Base-by-base conservation (phyloP, 2,113 vertebrate species). In the Protomyctophum bolini region DNA sequence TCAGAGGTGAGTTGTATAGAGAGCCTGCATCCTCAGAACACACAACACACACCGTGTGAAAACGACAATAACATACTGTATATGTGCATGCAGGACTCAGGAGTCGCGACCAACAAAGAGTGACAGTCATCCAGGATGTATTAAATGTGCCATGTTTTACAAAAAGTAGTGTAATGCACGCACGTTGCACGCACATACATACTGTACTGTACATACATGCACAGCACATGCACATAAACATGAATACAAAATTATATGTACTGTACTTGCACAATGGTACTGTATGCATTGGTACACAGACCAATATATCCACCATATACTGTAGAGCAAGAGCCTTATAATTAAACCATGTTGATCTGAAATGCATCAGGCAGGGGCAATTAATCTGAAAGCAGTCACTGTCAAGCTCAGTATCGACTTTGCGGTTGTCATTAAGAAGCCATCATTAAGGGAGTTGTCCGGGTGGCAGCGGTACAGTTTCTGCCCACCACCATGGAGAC, bases 1-100 rank as follows among this genome's bases (percentile, higher is more conserved):
- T 99, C 57, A 79, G 98, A 93, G 98, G 98, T 98, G 77, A 89
- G 93, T 56, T 48, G 6, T 2, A 4, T 33, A 12, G 2, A 12
- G 2, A 11, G 28, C 1, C 58, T 33, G 28, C 33, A 41, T 6
- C 33, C 33, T 41, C 33, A 21, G 21, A 21, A 21, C 21, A 21
- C 21, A 21, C 21, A 21, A 21, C 21, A 21, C 21, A 21, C 21
- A 41, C 33, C 1, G 33, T 41, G 5, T 41, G 33, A 41, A 41
- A 41, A 41, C 33, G 1, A 41, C 33, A 41, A 41, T 41, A 6
- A 41, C 33, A 41, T 21, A 21, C 21, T 21, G 21, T 21, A 21
- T 21, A 21, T 21, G 21, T 21, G 21, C 21, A 21, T 21, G 21
- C 21, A 21, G 21, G 21, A 21, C 21, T 21, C 21, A 21, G 21